Evolutionary conservation across 2,797 vertebrate genomes (phyloP).

Genomic region (Heliangelus exortis): DNA sequence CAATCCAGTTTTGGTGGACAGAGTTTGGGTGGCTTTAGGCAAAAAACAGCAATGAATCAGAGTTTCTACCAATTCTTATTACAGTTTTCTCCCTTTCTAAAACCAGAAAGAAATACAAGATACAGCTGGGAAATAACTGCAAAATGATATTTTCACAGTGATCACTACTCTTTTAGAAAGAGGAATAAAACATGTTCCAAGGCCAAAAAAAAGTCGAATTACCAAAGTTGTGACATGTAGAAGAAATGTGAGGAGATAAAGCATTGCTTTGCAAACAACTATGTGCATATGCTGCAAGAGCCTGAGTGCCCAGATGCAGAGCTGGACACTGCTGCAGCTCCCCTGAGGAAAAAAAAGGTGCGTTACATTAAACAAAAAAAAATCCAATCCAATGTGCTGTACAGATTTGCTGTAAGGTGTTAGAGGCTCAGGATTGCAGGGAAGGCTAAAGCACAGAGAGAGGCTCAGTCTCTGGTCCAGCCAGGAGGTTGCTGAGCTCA

Average conservation of each 20-base stretch:
- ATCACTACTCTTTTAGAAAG: neutral
- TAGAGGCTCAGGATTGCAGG: neutral
- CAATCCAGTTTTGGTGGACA: neutral
- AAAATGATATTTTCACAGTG: neutral
- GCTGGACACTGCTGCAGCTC: neutral
- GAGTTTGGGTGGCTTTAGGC: neutral
- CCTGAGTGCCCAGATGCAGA: neutral
- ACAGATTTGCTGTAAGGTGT: neutral
- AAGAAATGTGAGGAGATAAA: neutral
- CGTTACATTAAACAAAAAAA: neutral
- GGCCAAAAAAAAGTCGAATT: neutral
- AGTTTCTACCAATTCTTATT: neutral
- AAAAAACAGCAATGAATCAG: neutral
- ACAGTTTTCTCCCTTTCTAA: neutral
- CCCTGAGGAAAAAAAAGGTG: neutral
- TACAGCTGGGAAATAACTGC: neutral
- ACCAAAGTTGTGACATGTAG: neutral
- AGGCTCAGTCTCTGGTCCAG: neutral
- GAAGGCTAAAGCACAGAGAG: neutral
- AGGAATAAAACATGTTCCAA: neutral
- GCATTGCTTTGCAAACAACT: neutral
- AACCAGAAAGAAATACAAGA: neutral
- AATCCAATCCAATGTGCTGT: neutral
- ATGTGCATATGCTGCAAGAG: accelerated
- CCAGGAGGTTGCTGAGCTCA: neutral